Evolutionary conservation across 2,113 vertebrate species (phyloP).

Genomic region (Muntiacus muntjak): DNA sequence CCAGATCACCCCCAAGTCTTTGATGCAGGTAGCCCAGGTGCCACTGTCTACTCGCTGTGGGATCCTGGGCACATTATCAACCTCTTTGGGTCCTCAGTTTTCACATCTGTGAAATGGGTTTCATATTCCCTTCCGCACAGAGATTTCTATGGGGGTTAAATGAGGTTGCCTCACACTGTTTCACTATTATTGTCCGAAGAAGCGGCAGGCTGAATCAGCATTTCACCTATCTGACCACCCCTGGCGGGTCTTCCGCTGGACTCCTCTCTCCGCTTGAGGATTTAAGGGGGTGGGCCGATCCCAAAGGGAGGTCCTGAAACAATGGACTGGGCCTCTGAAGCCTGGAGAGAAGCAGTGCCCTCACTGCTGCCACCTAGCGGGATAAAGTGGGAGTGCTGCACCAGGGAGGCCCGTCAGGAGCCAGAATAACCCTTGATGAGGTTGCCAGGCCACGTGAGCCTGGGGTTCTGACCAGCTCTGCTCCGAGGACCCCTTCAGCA

Average conservation of each 20-base stretch:
- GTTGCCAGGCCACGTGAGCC: too few relatives aligned
- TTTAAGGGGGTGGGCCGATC: neutral
- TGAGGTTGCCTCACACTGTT: neutral
- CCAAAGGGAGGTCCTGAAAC: neutral
- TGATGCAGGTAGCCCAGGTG: accelerated
- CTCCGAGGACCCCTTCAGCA: neutral
- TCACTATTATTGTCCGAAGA: neutral
- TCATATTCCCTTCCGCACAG: neutral
- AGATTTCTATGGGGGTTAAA: neutral
- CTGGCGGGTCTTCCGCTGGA: neutral
- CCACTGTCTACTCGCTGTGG: too few relatives aligned
- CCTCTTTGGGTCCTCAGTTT: neutral
- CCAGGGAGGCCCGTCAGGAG: neutral
- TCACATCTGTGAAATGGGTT: neutral
- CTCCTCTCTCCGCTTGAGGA: too few relatives aligned
- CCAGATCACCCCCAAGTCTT: neutral
- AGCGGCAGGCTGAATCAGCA: neutral
- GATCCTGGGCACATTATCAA: neutral
- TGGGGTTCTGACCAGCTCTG: accelerated
- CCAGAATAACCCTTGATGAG: accelerated
- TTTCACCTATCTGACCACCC: neutral
- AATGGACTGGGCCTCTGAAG: neutral
- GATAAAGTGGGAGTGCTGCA: neutral
- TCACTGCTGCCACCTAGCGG: conserved; percentile 69
- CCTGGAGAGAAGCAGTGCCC: too few relatives aligned